These are phyloP conservation scores for Drosophila ananassae DNA, from an alignment of 1,140 invertebrate species.

Conservation along the genomic window DNA sequence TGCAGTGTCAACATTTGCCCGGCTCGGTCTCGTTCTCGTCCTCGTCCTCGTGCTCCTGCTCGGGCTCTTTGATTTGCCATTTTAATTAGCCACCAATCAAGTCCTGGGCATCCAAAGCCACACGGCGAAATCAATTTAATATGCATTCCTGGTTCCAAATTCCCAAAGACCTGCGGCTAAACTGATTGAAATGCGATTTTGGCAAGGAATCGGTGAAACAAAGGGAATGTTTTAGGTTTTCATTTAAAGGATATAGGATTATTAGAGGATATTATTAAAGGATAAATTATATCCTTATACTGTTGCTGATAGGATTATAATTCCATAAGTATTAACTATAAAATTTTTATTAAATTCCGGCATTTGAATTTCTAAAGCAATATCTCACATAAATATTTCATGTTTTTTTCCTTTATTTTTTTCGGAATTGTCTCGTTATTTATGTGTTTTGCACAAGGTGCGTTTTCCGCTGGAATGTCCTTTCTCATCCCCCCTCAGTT, in stretches of 20 bases:
- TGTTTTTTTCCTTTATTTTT: constrained; percentile 6
- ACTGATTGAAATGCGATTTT: not conserved
- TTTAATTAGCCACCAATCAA: constrained; percentile 77
- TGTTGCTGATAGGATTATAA: too few species aligned
- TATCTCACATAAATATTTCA: constrained; percentile 12
- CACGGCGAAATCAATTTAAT: constrained; percentile 7
- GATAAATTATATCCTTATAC: too few species aligned
- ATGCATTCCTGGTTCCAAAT: not conserved
- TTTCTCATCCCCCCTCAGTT: not conserved
- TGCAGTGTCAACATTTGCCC: constrained; percentile 64
- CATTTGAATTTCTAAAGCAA: not conserved
- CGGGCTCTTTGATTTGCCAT: constrained; percentile 66
- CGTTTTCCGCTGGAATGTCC: not conserved
- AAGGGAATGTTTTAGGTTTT: too few species aligned
- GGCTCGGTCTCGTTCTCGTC: constrained; percentile 1
- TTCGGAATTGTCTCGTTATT: constrained; percentile 35
- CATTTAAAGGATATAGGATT: too few species aligned
- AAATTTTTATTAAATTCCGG: not conserved
- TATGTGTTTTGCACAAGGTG: constrained; percentile 40
- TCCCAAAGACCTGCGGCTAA: not conserved
- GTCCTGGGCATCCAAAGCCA: constrained; percentile 11
- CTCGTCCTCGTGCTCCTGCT: not conserved
- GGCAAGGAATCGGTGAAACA: not conserved
- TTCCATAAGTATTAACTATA: too few species aligned
- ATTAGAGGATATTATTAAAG: too few species aligned